Percentiles rank a stretch among this genome's conserved stretches.
Evolutionary conservation across 2,888 invertebrate genomes (phyloP).

Genomic region (Cynaeus angustus): DNA sequence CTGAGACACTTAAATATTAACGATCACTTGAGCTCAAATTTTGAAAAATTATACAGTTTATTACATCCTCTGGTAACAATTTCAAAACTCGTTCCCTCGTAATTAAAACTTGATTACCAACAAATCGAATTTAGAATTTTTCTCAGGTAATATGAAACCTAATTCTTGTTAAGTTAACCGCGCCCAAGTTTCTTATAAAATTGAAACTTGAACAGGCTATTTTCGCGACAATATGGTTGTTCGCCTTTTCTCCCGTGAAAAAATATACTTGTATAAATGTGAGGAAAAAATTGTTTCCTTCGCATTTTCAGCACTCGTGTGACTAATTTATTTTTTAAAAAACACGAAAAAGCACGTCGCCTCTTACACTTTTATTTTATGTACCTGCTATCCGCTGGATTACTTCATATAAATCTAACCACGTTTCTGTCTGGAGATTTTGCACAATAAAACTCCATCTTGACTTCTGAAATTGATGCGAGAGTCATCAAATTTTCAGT

Average conservation of each 20-base stretch:
- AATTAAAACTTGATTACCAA: too few relatives aligned
- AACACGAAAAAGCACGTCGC: neutral
- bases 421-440: neutral
- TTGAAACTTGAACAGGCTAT: too few relatives aligned
- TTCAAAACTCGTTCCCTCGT: too few relatives aligned
- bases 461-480: constrained; percentile 4
- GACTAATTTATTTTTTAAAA: neutral
- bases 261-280: neutral
- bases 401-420: neutral
- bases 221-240: neutral
- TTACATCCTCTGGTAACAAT: too few relatives aligned
- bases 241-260: neutral
- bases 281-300: neutral
- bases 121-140: too few relatives aligned
- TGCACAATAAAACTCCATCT: neutral
- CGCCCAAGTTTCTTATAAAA: too few relatives aligned
- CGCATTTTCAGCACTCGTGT: neutral
- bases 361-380: constrained; percentile 6
- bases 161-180: too few relatives aligned
- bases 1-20: too few relatives aligned
- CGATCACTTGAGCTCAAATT: too few relatives aligned
- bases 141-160: too few relatives aligned
- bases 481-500: constrained; percentile 1
- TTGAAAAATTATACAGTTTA: too few relatives aligned
- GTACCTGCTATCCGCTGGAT: neutral